Evolutionary conservation across 2,888 invertebrate species (phyloP).

Genomic region (Siphlonurus alternatus): DNA sequence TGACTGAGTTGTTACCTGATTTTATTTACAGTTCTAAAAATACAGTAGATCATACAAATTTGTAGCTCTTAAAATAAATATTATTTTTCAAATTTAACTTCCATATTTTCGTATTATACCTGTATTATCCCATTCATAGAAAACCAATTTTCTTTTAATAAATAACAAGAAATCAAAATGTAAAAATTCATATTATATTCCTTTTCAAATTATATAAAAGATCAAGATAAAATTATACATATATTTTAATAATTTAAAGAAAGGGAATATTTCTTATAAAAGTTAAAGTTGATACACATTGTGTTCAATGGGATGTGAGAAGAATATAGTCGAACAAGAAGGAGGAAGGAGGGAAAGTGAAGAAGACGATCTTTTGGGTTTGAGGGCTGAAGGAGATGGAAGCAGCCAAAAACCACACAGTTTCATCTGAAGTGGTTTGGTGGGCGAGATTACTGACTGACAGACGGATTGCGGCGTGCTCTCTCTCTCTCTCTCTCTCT

Average conservation of each 20-base stretch:
- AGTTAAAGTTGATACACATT: not conserved
- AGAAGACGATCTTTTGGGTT: no score
- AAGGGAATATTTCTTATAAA: no score
- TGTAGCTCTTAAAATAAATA: no score
- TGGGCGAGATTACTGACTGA: not conserved
- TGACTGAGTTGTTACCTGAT: no score
- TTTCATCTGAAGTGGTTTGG: conserved; percentile 4
- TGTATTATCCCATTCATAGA: no score
- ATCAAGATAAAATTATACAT: not conserved
- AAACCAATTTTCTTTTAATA: no score
- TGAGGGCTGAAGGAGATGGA: not conserved
- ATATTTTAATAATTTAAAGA: not conserved
- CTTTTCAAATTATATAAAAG: not conserved
- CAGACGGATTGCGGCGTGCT: conserved; percentile 8
- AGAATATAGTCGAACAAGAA: not conserved
- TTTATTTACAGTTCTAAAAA: no score
- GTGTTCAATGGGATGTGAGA: not conserved
- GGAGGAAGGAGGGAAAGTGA: not conserved
- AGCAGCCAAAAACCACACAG: not conserved
- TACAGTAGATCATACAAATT: no score
- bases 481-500: conserved; percentile 8
- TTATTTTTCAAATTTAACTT: no score
- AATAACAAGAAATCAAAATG: not conserved
- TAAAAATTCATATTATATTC: not conserved
- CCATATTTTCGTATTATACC: no score